These are phyloP conservation scores for Notoglanidium macrostoma DNA, from an alignment of 2,797 vertebrate species.

Conservation along the genomic window DNA sequence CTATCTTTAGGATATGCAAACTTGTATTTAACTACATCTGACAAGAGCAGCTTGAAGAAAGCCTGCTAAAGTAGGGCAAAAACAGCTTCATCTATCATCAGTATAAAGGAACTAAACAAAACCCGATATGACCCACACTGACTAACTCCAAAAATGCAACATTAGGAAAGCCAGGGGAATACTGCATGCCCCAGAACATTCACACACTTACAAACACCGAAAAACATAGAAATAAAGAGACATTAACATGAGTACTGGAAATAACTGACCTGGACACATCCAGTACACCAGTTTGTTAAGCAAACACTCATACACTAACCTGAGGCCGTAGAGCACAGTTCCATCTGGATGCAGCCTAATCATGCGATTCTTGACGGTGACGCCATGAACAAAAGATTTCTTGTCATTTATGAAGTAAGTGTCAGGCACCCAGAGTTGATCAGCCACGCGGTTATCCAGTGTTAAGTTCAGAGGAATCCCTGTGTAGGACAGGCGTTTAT, in stretches of 20 bases:
- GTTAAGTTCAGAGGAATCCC: slow-evolving; percentile 68
- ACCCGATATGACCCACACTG: slow-evolving; percentile 34
- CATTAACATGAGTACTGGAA: slow-evolving; percentile 17
- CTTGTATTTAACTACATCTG: not conserved
- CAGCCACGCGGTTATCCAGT: slow-evolving; percentile 87
- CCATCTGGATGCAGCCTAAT: slow-evolving; percentile 92
- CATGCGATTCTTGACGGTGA: slow-evolving; percentile 95
- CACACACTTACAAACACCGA: not conserved
- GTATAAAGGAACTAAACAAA: slow-evolving; percentile 23
- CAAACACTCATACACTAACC: slow-evolving; percentile 70
- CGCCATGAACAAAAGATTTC: slow-evolving; percentile 93
- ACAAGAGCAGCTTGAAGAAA: not conserved
- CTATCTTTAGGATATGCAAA: no score
- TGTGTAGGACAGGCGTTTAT: slow-evolving; percentile 85
- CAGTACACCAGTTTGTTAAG: not conserved
- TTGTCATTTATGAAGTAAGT: slow-evolving; percentile 97
- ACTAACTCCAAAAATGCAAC: slow-evolving; percentile 34
- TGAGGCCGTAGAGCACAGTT: slow-evolving; percentile 90
- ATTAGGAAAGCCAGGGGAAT: slow-evolving; percentile 19
- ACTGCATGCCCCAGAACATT: slow-evolving; percentile 31
- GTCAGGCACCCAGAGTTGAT: slow-evolving; percentile 94
- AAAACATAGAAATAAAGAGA: slow-evolving; percentile 27
- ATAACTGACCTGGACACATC: slow-evolving; percentile 1
- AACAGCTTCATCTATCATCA: slow-evolving; percentile 41
- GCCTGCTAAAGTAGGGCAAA: slow-evolving; percentile 26